Evolutionary conservation across 2,888 invertebrate genomes (phyloP).

Genomic region (Griposia aprilina): DNA sequence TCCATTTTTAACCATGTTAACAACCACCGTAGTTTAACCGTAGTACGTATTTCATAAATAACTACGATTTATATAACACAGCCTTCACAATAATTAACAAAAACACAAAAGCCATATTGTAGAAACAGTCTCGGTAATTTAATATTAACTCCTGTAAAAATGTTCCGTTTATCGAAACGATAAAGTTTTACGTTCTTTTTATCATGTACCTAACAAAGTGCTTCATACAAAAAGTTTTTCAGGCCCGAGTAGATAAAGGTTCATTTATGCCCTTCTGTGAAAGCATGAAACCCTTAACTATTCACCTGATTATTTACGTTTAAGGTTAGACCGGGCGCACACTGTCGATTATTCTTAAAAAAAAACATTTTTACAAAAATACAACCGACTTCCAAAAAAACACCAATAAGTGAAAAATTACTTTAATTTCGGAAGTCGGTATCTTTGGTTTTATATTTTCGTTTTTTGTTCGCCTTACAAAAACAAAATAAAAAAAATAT

Average conservation of each 20-base stretch:
- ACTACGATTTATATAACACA: not conserved
- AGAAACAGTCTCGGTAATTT: slow-evolving; percentile 33
- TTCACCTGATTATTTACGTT: slow-evolving; percentile 70
- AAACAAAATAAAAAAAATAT: too few relatives aligned
- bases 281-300: slow-evolving; percentile 69
- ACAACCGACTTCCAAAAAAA: too few relatives aligned
- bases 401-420: too few relatives aligned
- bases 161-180: slow-evolving; percentile 49
- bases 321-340: slow-evolving; percentile 36
- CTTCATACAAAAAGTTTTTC: slow-evolving; percentile 58
- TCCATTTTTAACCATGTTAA: not conserved
- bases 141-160: slow-evolving; percentile 40
- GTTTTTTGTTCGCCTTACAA: too few relatives aligned
- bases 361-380: too few relatives aligned
- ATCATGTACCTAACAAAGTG: slow-evolving; percentile 65
- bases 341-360: slow-evolving; percentile 26
- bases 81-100: not conserved
- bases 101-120: slow-evolving; percentile 1
- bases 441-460: too few relatives aligned
- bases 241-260: slow-evolving; percentile 64
- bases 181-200: slow-evolving; percentile 60
- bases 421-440: too few relatives aligned
- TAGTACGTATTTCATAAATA: not conserved
- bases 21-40: not conserved
- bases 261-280: slow-evolving; percentile 67